Conservation (phyloP, 1,140 invertebrate species). For the Helicoverpa zea region DNA sequence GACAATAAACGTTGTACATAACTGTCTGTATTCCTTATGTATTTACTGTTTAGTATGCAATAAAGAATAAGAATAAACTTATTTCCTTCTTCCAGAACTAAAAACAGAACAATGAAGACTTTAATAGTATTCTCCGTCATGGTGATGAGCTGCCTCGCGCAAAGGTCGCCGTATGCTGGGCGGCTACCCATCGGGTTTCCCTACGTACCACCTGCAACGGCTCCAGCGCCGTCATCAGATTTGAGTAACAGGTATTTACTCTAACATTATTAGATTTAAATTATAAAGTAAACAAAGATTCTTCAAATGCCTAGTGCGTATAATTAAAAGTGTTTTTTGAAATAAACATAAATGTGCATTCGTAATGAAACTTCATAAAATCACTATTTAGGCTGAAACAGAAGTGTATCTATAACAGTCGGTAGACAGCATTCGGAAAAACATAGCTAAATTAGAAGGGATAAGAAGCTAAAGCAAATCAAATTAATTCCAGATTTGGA, state of each 20-base stretch:
- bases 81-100: conserved; percentile 39
- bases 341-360: no score
- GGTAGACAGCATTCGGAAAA: no score
- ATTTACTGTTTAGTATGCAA: no score
- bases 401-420: no score
- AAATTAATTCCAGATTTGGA: conserved; percentile 66
- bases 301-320: no score
- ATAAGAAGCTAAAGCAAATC: not conserved
- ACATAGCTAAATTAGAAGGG: not conserved
- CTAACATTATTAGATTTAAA: not conserved
- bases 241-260: conserved; percentile 66
- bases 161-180: conserved; percentile 72
- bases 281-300: no score
- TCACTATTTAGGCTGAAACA: no score
- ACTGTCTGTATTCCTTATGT: no score
- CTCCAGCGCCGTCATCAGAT: conserved; percentile 7
- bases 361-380: no score
- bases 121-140: conserved; percentile 54
- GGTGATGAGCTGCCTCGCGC: conserved; percentile 54
- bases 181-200: conserved; percentile 67
- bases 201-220: conserved; percentile 54
- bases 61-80: no score
- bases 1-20: no score
- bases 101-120: conserved; percentile 57
- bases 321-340: no score